Conservation (phyloP, 2,888 invertebrate genomes). For the Protophormia terraenovae region DNA sequence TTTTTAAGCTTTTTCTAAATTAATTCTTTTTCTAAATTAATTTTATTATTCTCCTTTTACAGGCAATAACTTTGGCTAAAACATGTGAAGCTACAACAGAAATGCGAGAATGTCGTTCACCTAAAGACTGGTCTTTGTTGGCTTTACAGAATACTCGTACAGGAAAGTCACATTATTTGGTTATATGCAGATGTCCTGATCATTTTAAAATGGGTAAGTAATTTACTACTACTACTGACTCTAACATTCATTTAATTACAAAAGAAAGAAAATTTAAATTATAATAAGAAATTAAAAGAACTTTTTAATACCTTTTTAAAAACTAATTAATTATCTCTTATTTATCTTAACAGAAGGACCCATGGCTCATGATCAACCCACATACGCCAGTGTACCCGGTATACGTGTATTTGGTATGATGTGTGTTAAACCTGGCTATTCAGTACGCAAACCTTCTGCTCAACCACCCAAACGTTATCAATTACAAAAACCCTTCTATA, state of each 20-base stretch:
- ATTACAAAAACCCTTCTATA: conserved; percentile 80
- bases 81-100: conserved; percentile 96
- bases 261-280: too few species aligned
- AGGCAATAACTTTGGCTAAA: conserved; percentile 93
- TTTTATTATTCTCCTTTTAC: conserved; percentile 5
- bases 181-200: conserved; percentile 94
- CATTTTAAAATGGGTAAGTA: conserved; percentile 90
- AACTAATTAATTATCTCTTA: background rate
- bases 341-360: conserved; percentile 88
- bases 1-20: background rate
- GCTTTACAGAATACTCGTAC: conserved; percentile 95
- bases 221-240: too few species aligned
- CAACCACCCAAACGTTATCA: conserved; percentile 81
- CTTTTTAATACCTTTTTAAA: too few species aligned
- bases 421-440: conserved; percentile 86
- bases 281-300: too few species aligned
- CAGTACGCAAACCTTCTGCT: conserved; percentile 79
- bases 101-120: conserved; percentile 93
- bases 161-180: conserved; percentile 95
- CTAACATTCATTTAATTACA: too few species aligned
- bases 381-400: conserved; percentile 95
- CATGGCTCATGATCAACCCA: conserved; percentile 96
- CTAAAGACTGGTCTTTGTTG: conserved; percentile 94
- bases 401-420: conserved; percentile 97
- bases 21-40: background rate